phyloP scores from a whole-genome alignment of 2,888 invertebrate genomes.

The Idaea biselata region DNA sequence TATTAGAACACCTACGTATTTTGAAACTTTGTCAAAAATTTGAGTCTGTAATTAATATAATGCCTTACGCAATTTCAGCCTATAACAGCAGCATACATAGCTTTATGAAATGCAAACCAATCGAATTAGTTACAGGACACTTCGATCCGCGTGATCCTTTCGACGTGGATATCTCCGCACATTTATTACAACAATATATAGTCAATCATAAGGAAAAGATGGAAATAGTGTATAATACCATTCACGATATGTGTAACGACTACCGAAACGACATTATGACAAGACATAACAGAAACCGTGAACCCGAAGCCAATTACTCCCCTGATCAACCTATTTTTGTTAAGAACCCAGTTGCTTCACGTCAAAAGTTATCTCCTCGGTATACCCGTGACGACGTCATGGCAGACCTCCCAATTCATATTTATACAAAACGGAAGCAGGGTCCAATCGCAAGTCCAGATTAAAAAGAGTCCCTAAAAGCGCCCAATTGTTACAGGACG shows the following conservation, averaged over 20 bases:
- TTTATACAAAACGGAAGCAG: constrained; percentile 28
- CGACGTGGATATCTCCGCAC: constrained; percentile 27
- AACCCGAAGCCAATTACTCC: constrained; percentile 22
- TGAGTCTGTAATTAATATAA: constrained; percentile 11
- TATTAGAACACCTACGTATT: constrained; percentile 7
- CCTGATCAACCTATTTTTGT: constrained; percentile 26
- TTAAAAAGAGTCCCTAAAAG: constrained; percentile 28
- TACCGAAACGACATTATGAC: too few species aligned
- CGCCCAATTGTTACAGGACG: constrained; percentile 30
- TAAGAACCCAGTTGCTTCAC: constrained; percentile 23
- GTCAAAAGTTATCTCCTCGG: constrained; percentile 31
- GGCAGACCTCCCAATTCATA: constrained; percentile 31
- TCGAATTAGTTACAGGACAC: constrained; percentile 31
- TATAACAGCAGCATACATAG: constrained; percentile 13
- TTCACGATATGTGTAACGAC: too few species aligned
- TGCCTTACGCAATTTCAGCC: constrained; percentile 11
- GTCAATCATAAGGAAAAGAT: too few species aligned
- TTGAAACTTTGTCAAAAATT: constrained; percentile 9
- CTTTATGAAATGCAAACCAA: constrained; percentile 31
- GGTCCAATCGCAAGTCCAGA: constrained; percentile 26
- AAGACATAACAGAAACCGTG: constrained; percentile 18
- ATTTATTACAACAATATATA: constrained; percentile 30
- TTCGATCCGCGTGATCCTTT: constrained; percentile 30
- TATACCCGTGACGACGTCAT: constrained; percentile 29
- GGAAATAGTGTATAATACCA: too few species aligned